These are phyloP conservation scores for Perca fluviatilis DNA, from an alignment of 2,113 vertebrate genomes.

Conservation along the genomic window DNA sequence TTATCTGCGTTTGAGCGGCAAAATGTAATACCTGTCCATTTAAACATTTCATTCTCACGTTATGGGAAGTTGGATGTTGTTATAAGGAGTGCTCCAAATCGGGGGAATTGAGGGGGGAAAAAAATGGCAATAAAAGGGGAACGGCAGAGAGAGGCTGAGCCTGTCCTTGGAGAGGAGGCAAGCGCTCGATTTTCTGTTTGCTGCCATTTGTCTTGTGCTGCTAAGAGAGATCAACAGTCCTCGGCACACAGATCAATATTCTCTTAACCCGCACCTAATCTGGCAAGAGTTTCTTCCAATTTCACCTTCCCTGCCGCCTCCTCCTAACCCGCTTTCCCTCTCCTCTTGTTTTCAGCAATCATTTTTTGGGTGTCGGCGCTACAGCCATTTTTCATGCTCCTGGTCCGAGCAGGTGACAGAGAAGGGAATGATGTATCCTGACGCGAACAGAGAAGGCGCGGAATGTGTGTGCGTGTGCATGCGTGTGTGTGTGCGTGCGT, in stretches of 20 bases:
- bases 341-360: slow-evolving; percentile 77
- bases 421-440: slow-evolving; percentile 93
- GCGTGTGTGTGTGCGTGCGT: slow-evolving; percentile 49
- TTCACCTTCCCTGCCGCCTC: slow-evolving; percentile 88
- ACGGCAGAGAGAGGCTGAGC: slow-evolving; percentile 46
- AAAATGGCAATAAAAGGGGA: slow-evolving; percentile 19
- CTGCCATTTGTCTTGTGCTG: slow-evolving; percentile 96
- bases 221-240: slow-evolving; percentile 98
- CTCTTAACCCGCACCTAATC: slow-evolving; percentile 97
- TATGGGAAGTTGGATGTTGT: slow-evolving; percentile 21
- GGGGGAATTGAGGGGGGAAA: neutral
- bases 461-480: slow-evolving; percentile 61
- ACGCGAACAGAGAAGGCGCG: slow-evolving; percentile 86
- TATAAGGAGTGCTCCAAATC: slow-evolving; percentile 7
- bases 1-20: slow-evolving; percentile 9
- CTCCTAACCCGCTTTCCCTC: slow-evolving; percentile 47
- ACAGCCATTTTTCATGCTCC: slow-evolving; percentile 93
- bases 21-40: slow-evolving; percentile 21
- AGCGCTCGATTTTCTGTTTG: slow-evolving; percentile 92
- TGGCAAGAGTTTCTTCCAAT: slow-evolving; percentile 89
- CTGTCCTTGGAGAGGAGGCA: slow-evolving; percentile 91
- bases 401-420: slow-evolving; percentile 94
- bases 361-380: slow-evolving; percentile 6
- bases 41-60: slow-evolving; percentile 37
- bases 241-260: slow-evolving; percentile 98